Evolutionary conservation across 1,140 invertebrate species (phyloP).

Genomic region (Patella vulgata): DNA sequence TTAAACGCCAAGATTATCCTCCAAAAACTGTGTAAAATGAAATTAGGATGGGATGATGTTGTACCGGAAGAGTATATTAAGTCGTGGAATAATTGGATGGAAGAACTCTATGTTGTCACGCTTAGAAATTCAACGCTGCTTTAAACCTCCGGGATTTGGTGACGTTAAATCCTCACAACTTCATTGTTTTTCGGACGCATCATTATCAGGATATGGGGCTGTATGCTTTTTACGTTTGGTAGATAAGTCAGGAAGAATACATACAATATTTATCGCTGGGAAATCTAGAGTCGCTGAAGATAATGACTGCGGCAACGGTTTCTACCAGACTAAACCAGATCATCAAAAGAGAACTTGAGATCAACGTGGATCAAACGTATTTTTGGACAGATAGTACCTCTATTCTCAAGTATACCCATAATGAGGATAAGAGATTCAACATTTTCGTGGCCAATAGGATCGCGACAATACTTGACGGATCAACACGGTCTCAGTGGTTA

Average conservation of each 20-base stretch:
- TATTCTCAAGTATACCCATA: slow-evolving; percentile 21
- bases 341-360: slow-evolving; percentile 17
- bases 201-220: slow-evolving; percentile 13
- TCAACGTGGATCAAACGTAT: not conserved
- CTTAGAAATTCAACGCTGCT: slow-evolving; percentile 9
- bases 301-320: slow-evolving; percentile 65
- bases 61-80: no score
- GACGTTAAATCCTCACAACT: not conserved
- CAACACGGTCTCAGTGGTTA: slow-evolving; percentile 16
- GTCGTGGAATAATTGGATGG: no score
- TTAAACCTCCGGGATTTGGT: slow-evolving; percentile 16
- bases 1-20: no score
- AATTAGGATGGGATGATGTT: no score
- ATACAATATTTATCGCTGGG: no score
- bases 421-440: slow-evolving; percentile 21
- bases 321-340: slow-evolving; percentile 27
- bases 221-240: slow-evolving; percentile 16
- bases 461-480: slow-evolving; percentile 18
- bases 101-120: slow-evolving; percentile 3
- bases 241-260: no score
- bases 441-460: slow-evolving; percentile 34
- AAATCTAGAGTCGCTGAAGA: slow-evolving; percentile 57
- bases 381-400: slow-evolving; percentile 32
- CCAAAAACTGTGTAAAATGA: no score
- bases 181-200: no score